These are phyloP conservation scores for Xanthia icteritia DNA, from an alignment of 2,888 invertebrate genomes.

Conservation along the genomic window DNA sequence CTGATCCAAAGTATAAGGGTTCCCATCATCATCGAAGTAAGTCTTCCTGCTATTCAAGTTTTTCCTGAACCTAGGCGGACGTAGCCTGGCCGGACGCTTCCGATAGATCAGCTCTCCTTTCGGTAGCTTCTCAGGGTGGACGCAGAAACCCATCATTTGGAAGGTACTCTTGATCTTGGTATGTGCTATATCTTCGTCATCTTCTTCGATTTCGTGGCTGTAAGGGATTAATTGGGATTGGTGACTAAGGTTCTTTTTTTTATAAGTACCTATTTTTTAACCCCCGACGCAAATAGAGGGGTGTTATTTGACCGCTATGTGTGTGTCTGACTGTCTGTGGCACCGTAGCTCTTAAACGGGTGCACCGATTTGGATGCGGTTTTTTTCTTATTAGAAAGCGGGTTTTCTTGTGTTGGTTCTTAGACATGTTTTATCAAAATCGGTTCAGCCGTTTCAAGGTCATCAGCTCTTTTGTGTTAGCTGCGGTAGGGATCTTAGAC, in stretches of 20 bases:
- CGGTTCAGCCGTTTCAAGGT: too few relatives aligned
- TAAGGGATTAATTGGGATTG: slow-evolving; percentile 60
- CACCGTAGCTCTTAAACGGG: too few relatives aligned
- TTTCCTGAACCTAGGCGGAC: slow-evolving; percentile 84
- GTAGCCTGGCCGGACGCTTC: slow-evolving; percentile 91
- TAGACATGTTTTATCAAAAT: too few relatives aligned
- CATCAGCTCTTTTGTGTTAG: too few relatives aligned
- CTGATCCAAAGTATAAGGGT: slow-evolving; percentile 83
- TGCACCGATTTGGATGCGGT: too few relatives aligned
- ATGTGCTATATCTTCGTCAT: slow-evolving; percentile 82
- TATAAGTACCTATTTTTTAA: not conserved
- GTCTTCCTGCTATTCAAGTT: slow-evolving; percentile 88
- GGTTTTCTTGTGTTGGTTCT: too few relatives aligned
- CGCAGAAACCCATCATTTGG: slow-evolving; percentile 91
- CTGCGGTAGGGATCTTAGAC: too few relatives aligned
- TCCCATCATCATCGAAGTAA: slow-evolving; percentile 93
- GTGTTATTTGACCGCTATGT: too few relatives aligned
- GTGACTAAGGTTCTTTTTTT: not conserved
- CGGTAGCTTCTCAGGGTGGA: slow-evolving; percentile 79
- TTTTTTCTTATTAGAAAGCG: too few relatives aligned
- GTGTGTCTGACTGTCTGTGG: too few relatives aligned
- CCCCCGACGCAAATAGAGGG: too few relatives aligned
- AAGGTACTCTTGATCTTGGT: slow-evolving; percentile 92
- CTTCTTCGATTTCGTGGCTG: slow-evolving; percentile 89
- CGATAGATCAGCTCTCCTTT: slow-evolving; percentile 92